Evolutionary conservation across 35 echinoderm and acorn worm genomes (phyloP), one percentile per base, ranked within the genome.

Genomic region (Anneissia japonica): DNA sequence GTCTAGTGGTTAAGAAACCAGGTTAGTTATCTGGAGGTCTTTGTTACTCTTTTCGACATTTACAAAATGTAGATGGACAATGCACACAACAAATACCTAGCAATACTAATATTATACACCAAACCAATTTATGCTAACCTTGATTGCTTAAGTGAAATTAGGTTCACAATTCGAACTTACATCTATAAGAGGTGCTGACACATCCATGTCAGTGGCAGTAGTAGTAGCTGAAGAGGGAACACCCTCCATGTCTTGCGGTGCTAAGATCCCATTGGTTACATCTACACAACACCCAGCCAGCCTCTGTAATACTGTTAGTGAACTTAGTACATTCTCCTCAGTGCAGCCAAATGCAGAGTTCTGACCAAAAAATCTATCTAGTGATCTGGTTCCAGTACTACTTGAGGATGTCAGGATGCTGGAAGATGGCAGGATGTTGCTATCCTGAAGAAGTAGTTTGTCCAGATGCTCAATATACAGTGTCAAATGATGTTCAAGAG

Each of bases 111-210:
- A n/a, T n/a, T n/a, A n/a, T n/a, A n/a, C n/a, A n/a, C n/a, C n/a
- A n/a, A n/a, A n/a, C n/a, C n/a, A n/a, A n/a, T n/a, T n/a, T n/a
- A n/a, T n/a, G n/a, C n/a, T n/a, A n/a, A n/a, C n/a, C n/a, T n/a
- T n/a, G n/a, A n/a, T n/a, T n/a, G n/a, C n/a, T n/a, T n/a, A n/a
- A n/a, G n/a, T n/a, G n/a, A n/a, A n/a, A n/a, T n/a, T n/a, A n/a
- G n/a, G n/a, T 9, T 64, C 9, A 64, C 7, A 64, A 45, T 4
- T 64, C 11, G 2, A 19, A 90, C 90, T 92, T 36, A 95, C 93
- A 84, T 91, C 89, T 31, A 92, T 97, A 72, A 97, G 91, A 74
- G 94, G 94, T 26, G 94, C 94, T 23, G 94, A 97, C 26, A 91
- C 87, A 64, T 97, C 94, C 39, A 97, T 89, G 51, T 97, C 94